A percentile compares a stretch with the other conserved stretches of the same genome.
phyloP scores from a whole-genome alignment of 2,797 vertebrate genomes.

The Natrix natrix region DNA sequence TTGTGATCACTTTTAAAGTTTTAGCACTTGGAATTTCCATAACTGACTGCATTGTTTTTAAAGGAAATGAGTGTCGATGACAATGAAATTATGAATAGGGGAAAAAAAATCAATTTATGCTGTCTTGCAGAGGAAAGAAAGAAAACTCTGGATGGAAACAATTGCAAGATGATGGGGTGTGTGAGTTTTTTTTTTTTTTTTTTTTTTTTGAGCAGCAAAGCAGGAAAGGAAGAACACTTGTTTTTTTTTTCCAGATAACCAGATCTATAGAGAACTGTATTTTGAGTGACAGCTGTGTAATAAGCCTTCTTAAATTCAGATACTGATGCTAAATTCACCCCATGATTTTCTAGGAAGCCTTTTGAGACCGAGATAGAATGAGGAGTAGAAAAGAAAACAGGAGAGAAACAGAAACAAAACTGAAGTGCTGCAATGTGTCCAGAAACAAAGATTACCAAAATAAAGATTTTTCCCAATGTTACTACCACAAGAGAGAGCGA shows the following conservation, averaged over 20 bases:
- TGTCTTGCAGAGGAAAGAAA: not conserved
- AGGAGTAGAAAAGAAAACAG: not conserved
- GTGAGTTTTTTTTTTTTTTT: conserved; percentile 8
- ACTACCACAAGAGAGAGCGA: not conserved
- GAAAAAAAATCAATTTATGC: not conserved
- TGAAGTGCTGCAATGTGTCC: not conserved
- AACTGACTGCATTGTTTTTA: not conserved
- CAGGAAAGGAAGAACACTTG: not conserved
- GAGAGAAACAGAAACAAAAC: not conserved
- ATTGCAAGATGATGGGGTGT: no score
- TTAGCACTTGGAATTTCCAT: not conserved
- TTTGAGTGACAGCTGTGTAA: conserved; percentile 12
- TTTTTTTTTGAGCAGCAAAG: not conserved
- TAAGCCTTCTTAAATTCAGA: conserved; percentile 14
- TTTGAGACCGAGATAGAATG: not conserved
- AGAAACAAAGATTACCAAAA: not conserved
- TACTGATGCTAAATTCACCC: not conserved
- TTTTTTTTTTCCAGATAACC: not conserved
- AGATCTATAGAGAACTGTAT: conserved; percentile 15
- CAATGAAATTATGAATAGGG: not conserved
- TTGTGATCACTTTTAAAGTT: not conserved
- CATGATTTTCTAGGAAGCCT: not conserved
- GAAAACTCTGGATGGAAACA: not conserved
- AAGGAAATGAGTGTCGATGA: not conserved
- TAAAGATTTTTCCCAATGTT: not conserved